Conservation (phyloP, 2,113 vertebrate species). For the Edolisoma coerulescens region DNA sequence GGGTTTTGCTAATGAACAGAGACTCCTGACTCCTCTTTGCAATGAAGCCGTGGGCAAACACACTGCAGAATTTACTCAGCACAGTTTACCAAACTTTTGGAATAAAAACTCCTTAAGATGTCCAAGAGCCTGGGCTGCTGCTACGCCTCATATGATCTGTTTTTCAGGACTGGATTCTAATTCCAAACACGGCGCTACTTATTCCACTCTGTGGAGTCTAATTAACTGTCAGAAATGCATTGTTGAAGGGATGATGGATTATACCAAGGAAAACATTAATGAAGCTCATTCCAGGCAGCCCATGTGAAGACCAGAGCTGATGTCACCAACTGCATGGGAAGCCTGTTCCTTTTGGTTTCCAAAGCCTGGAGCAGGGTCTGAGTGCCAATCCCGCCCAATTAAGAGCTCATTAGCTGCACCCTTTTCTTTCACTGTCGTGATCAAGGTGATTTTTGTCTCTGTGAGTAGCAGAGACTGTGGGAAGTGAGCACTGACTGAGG, state of each 20-base stretch:
- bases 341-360: not conserved
- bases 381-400: not conserved
- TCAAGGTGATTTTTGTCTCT: not conserved
- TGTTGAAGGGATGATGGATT: slow-evolving; percentile 83
- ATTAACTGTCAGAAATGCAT: slow-evolving; percentile 85
- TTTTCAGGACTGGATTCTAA: slow-evolving; percentile 58
- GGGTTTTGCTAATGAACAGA: not conserved
- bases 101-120: slow-evolving; percentile 19
- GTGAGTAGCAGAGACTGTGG: not conserved
- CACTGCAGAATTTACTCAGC: not conserved
- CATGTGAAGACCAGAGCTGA: slow-evolving; percentile 30
- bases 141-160: not conserved
- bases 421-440: not conserved
- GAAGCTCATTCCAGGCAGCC: slow-evolving; percentile 70
- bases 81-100: not conserved
- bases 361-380: not conserved
- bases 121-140: slow-evolving; percentile 22
- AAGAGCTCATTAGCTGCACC: not conserved
- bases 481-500: not conserved
- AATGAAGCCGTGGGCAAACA: not conserved
- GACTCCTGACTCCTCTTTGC: not conserved
- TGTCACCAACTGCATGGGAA: slow-evolving; percentile 3
- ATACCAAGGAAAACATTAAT: slow-evolving; percentile 76
- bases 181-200: slow-evolving; percentile 66
- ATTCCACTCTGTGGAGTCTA: slow-evolving; percentile 78